Evolutionary conservation across 1,140 invertebrate species (phyloP).

Genomic region (Helicorthomorpha holstii): DNA sequence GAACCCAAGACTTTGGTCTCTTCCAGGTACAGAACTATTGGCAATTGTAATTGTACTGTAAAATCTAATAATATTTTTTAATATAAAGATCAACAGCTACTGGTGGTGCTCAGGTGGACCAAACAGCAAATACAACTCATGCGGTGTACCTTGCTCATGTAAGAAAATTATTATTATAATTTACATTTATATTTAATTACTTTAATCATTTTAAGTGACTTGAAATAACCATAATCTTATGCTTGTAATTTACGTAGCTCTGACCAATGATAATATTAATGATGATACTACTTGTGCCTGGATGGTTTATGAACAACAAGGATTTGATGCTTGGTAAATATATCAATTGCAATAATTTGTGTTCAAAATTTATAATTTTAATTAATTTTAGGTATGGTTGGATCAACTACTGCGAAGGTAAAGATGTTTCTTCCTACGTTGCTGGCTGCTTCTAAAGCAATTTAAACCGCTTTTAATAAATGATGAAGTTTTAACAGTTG

Average conservation of each 20-base stretch:
- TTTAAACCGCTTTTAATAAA: too few species aligned
- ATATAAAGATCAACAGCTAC: background rate
- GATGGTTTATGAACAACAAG: background rate
- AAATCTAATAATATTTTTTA: background rate
- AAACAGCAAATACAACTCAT: background rate
- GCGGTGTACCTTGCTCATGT: background rate
- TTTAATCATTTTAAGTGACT: too few species aligned
- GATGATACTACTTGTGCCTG: background rate
- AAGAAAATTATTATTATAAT: too few species aligned
- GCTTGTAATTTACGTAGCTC: too few species aligned
- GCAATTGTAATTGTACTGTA: background rate
- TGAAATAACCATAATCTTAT: too few species aligned
- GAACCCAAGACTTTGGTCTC: background rate
- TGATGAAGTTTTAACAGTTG: too few species aligned
- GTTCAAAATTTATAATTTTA: background rate
- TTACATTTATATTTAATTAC: background rate
- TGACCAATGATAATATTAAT: background rate
- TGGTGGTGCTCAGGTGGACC: background rate
- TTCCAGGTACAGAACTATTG: background rate
- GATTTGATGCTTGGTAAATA: background rate
- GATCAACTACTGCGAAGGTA: conserved; percentile 1
- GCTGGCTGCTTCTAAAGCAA: conserved; percentile 1
- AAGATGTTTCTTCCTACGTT: conserved; percentile 1
- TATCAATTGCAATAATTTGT: background rate
- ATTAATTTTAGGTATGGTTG: background rate